Percentiles rank a stretch among this genome's conserved stretches.
Conservation (phyloP, 2,888 invertebrate species). For the Rugalucina vietnamica region DNA sequence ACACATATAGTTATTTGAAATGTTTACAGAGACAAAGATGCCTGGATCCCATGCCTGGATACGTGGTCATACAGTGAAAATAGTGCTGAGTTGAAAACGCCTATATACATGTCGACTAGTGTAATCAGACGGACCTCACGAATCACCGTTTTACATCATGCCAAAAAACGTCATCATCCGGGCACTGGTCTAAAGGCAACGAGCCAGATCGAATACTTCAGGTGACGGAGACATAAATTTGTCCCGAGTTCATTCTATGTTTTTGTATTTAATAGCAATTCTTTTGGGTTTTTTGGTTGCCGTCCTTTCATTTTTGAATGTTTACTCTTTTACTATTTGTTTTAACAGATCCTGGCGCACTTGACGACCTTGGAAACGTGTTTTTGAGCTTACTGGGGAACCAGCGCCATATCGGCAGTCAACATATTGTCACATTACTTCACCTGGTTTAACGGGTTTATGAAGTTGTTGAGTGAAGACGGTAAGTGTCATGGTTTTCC, state of each 20-base stretch:
- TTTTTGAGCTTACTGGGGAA: slow-evolving; percentile 38
- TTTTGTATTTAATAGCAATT: not conserved
- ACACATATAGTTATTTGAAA: too few relatives aligned
- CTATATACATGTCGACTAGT: too few relatives aligned
- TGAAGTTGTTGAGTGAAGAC: slow-evolving; percentile 79
- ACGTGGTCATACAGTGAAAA: too few relatives aligned
- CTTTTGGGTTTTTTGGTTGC: too few relatives aligned
- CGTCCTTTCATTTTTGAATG: not conserved
- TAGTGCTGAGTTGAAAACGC: too few relatives aligned
- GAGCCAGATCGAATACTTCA: slow-evolving; percentile 47
- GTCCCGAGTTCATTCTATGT: not conserved
- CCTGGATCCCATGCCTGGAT: too few relatives aligned
- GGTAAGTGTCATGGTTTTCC: too few relatives aligned
- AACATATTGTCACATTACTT: slow-evolving; percentile 46
- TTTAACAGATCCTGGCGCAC: slow-evolving; percentile 29
- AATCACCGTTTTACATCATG: not conserved
- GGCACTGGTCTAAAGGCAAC: slow-evolving; percentile 51
- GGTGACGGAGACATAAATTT: not conserved
- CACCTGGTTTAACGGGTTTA: slow-evolving; percentile 74
- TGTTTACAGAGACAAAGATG: too few relatives aligned
- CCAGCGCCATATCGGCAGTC: slow-evolving; percentile 63
- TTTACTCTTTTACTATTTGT: not conserved
- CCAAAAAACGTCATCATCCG: slow-evolving; percentile 1
- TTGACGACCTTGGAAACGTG: not conserved
- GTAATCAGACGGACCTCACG: too few relatives aligned